phyloP scores from a whole-genome alignment of 2,797 vertebrate genomes.

The Pogoniulus pusillus region DNA sequence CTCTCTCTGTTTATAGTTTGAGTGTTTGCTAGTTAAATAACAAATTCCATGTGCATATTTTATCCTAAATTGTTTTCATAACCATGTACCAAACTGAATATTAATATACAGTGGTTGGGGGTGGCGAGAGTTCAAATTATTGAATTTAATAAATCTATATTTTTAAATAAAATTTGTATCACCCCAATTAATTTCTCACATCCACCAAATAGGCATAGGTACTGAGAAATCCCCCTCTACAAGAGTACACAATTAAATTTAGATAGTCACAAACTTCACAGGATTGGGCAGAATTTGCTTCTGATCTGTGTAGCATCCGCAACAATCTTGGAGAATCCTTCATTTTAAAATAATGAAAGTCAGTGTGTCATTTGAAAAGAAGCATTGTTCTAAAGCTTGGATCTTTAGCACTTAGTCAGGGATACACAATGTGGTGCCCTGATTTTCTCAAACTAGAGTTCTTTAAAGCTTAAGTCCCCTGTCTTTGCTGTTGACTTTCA shows the following conservation, averaged over 20 bases:
- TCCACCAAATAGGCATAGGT: too few species aligned
- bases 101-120: too few species aligned
- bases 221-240: too few species aligned
- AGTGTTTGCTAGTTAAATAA: too few species aligned
- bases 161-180: too few species aligned
- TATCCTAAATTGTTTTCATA: too few species aligned
- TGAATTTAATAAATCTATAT: too few species aligned
- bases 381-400: constrained; percentile 10
- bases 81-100: too few species aligned
- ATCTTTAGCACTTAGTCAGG: constrained; percentile 19
- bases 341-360: constrained; percentile 31
- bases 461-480: constrained; percentile 49
- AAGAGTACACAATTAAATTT: neutral
- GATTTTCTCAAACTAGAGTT: constrained; percentile 63
- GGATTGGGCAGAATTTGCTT: neutral
- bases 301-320: neutral
- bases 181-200: too few species aligned
- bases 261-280: neutral
- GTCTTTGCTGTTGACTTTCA: constrained; percentile 73
- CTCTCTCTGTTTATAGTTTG: too few species aligned
- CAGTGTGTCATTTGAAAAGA: neutral
- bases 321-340: neutral
- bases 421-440: constrained; percentile 23
- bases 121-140: too few species aligned
- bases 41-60: too few species aligned